These are phyloP conservation scores for Tetheella fluctuosa DNA, from an alignment of 2,888 invertebrate genomes.

Conservation along the genomic window DNA sequence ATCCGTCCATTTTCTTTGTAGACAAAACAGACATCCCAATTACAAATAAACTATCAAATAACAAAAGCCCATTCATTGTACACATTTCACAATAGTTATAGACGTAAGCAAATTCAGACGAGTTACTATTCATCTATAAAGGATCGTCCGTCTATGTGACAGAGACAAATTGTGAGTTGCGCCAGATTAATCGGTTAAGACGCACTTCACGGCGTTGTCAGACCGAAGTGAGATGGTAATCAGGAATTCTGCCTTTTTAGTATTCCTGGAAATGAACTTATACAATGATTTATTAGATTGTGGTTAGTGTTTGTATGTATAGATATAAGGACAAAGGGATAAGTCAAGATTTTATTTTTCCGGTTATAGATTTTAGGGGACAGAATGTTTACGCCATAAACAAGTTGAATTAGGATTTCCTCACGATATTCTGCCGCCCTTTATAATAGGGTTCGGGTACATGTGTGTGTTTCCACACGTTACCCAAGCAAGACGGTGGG, in stretches of 20 bases:
- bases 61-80: neutral
- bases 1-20: no score
- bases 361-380: no score
- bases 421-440: no score
- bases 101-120: slow-evolving; percentile 15
- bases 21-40: no score
- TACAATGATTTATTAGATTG: slow-evolving; percentile 8
- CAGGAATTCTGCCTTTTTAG: slow-evolving; percentile 13
- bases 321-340: no score
- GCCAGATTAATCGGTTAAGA: slow-evolving; percentile 35
- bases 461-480: no score
- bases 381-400: no score
- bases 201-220: slow-evolving; percentile 22
- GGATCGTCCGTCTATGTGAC: slow-evolving; percentile 36
- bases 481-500: no score
- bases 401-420: no score
- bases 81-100: neutral
- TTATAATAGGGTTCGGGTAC: no score
- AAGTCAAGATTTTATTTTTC: no score
- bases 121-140: slow-evolving; percentile 12
- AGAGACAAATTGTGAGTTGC: slow-evolving; percentile 35
- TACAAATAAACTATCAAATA: neutral
- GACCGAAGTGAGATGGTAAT: slow-evolving; percentile 12
- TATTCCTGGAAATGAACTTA: slow-evolving; percentile 1
- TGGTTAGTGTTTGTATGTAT: neutral